Base-by-base conservation (phyloP, 2,888 invertebrate genomes). In the Notodonta dromedarius region DNA sequence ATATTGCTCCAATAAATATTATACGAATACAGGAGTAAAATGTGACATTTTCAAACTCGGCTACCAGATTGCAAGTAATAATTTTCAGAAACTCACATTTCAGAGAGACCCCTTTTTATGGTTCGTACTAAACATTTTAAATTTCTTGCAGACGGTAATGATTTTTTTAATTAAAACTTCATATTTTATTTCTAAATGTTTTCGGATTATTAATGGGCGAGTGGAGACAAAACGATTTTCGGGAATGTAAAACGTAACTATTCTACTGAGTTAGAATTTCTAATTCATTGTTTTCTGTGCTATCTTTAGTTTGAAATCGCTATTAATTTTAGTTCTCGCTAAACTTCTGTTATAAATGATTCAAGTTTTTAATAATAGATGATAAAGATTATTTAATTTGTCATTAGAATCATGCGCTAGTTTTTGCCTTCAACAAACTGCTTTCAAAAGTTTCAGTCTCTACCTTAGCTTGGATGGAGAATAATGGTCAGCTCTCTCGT, bases 301-400 rank as follows among this genome's bases (percentile, higher is more conserved):
- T 58, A 61, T 42, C 52, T 58, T 55, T 66, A 61, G 57, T 57
- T 16, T 39, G 14, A 57, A 50, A 50, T 51, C 56, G 55, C 54
- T 57, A 66, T 67, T 65, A 61, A 63, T 64, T 66, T 61, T 60
- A 62, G 60, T 56, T 55, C 56, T 59, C 62, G 50, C 52, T 53
- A 61, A 72, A 69, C 60, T 70, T 69, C 46, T 24, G 56, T 64
- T 64, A 70, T 58, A 62, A 70, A 69, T 73, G 57, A 73, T 56
- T 66, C 52, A 14, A 69, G 54, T 69, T 68, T 65, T 60, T 54
- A 57, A 57, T 32, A 35, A 50, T 60, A 62, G 60, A 63, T 42
- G 42, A 2, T 42, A 42, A 24, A 24, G 24, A 24, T 24, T 24
- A 1, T 24, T 24, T 24, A 24, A 24, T 24, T 24, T 2, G 24